Base-by-base conservation (phyloP, 2,888 invertebrate species). In the Furcula furcula region DNA sequence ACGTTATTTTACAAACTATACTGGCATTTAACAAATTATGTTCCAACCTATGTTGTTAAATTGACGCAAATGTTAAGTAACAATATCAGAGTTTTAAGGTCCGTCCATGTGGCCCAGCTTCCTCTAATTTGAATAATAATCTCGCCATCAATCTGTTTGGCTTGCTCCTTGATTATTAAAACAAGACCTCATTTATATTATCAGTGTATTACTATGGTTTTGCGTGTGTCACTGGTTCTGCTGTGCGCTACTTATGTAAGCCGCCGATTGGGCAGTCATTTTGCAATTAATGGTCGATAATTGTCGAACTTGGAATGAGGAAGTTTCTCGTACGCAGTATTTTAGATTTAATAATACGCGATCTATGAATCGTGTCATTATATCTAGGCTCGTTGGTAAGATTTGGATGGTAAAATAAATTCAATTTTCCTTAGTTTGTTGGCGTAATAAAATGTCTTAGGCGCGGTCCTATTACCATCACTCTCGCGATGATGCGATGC, bases 101-200 rank as follows among this genome's bases (percentile, higher is more conserved):
- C 31, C 38, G 45, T 49, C 49, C 46, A 44, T 33, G 40, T 32
- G 29, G 43, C 47, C 65, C 37, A 35, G 22, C 43, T 40, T 61
- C 62, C 73, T 51, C 70, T 65, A 61, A 69, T 72, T 72, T 66
- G 59, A 66, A 70, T 69, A 63, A 66, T 71, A 71, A 72, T 74
- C 73, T 70, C 50, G 38, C 59, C 60, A 69, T 72, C 68, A 70
- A 67, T 73, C 69, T 67, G 50, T 61, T 65, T 65, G 55, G 50
- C 47, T 49, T 55, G 61, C 61, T 67, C 55, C 55, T 62, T 63
- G 60, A 65, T 66, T 65, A 72, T 70, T 71, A 71, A 67, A 69
- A 66, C 67, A 67, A 63, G 63, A 48, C 56, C 62, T 70, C 64
- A 70, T 65, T 71, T 61, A 64, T 63, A 66, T 61, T 57, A 49